phyloP scores from a whole-genome alignment of 2,113 vertebrate species.

The Crocuta crocuta region DNA sequence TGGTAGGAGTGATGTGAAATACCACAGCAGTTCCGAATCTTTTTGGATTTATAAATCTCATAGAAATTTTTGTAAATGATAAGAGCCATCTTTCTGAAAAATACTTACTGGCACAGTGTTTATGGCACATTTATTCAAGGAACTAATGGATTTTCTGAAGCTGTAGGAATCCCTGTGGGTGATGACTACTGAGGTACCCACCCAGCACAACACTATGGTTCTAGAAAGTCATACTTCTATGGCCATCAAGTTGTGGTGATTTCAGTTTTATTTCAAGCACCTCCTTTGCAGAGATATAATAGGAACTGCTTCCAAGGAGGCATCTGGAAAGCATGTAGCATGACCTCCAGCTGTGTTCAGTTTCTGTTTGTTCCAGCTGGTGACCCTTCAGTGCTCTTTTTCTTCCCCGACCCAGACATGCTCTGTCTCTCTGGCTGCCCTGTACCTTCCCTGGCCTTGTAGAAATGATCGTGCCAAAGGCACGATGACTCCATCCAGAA shows the following conservation, averaged over 20 bases:
- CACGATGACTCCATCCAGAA: slow-evolving; percentile 37
- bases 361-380: slow-evolving; percentile 86
- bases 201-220: neutral
- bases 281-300: slow-evolving; percentile 36
- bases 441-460: slow-evolving; percentile 68
- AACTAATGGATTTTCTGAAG: neutral
- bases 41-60: slow-evolving; percentile 20
- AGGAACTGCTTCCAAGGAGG: slow-evolving; percentile 75
- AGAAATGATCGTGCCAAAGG: slow-evolving; percentile 73
- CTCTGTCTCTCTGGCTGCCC: slow-evolving; percentile 76
- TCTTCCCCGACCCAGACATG: slow-evolving; percentile 70
- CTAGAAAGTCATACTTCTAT: neutral
- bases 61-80: neutral
- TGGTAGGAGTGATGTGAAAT: neutral
- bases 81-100: neutral
- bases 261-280: slow-evolving; percentile 56
- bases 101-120: neutral
- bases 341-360: slow-evolving; percentile 80
- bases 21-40: neutral
- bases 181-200: neutral
- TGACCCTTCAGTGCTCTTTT: slow-evolving; percentile 79
- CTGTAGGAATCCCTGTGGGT: neutral
- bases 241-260: neutral
- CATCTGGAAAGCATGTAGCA: slow-evolving; percentile 84
- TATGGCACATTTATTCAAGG: neutral